Evolutionary conservation across 2,113 vertebrate species (phyloP), one percentile per base, ranked within the genome.

Genomic region (Garra rufa): DNA sequence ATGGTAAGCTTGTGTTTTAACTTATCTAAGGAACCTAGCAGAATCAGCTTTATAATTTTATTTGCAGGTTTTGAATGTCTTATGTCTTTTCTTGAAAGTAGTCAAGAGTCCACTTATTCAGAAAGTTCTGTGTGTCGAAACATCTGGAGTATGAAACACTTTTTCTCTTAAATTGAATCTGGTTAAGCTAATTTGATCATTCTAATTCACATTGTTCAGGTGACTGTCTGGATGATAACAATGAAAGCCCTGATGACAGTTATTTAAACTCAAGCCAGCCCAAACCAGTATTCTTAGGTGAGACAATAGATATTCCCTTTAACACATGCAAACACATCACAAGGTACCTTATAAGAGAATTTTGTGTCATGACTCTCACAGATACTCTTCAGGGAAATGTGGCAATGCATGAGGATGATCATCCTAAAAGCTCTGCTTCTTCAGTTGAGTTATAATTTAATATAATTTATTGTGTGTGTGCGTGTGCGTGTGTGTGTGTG

Each of bases 1-100:
- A 67, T 34, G 63, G 63, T 38, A 59, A 59, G 55, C 55, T 59
- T 59, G 55, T 59, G 55, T 24, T 59, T 59, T 59, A 59, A 59
- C n/a, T 59, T 59, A 3, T 59, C 55, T 59, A 59, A 59, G 55
- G 55, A 59, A 59, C 52, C n/a, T 57, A 57, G 52, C 55, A 24
- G n/a, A 59, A 59, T 59, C 55, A 59, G 55, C 55, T 59, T 59
- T 59, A 24, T 59, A 59, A 59, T 59, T 59, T 59, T 24, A 4
- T 59, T 24, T 59, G 55, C 55, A 59, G 55, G 4, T 59, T 59
- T 24, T 59, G n/a, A 24, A 59, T 59, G 55, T 59, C 55, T 59
- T 24, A 57, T 59, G 15, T 50, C 15, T 50, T 17, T 50, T 50
- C 15, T 50, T 6, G 50, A 21, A 52, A 52, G 50, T 52, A 59